Conservation (phyloP, 2,113 vertebrate species). For the Urocolius indicus region DNA sequence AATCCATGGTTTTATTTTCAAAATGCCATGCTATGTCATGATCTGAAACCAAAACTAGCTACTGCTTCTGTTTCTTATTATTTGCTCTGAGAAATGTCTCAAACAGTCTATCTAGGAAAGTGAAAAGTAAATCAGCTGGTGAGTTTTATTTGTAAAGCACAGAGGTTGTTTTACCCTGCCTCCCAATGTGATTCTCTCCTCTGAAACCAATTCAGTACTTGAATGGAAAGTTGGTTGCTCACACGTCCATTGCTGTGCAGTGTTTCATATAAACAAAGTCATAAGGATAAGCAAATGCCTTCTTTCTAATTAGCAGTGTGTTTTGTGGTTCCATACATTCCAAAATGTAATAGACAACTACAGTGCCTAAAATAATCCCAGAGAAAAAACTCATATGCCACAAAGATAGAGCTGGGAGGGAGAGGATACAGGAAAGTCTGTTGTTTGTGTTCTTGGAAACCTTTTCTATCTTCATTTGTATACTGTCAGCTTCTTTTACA, state of each 20-base stretch:
- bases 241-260: constrained; percentile 9
- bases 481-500: constrained; percentile 50
- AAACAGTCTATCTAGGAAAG: background rate
- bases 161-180: background rate
- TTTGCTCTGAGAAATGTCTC: background rate
- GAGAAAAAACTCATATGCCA: background rate
- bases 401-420: background rate
- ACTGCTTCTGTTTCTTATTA: background rate
- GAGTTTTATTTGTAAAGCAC: background rate
- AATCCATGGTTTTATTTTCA: background rate
- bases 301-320: constrained; percentile 44
- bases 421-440: constrained; percentile 11
- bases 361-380: constrained; percentile 7
- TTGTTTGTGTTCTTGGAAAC: constrained; percentile 62
- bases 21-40: background rate
- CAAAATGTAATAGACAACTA: constrained; percentile 5
- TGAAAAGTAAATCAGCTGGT: background rate
- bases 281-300: constrained; percentile 41
- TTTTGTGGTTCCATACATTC: constrained; percentile 53
- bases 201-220: background rate
- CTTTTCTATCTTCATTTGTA: constrained; percentile 46
- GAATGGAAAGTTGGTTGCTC: constrained; percentile 21
- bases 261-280: constrained; percentile 37
- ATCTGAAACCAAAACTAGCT: background rate
- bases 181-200: background rate